These are phyloP conservation scores for Drosophila kurseongensis DNA, from an alignment of 1,140 invertebrate species.

Conservation along the genomic window DNA sequence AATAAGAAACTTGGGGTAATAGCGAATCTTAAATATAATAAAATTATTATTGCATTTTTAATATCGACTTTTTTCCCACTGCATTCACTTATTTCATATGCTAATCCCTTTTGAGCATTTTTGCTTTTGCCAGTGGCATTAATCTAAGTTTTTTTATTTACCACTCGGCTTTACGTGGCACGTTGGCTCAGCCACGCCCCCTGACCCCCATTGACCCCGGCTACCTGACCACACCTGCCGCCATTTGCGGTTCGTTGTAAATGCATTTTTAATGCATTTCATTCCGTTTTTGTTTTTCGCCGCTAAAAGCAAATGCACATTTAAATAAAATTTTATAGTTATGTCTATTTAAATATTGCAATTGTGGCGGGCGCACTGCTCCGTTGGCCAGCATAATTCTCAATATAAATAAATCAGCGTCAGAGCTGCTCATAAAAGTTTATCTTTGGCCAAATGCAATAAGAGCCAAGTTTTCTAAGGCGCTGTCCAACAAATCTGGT, in stretches of 20 bases:
- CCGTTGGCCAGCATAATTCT: slow-evolving; percentile 39
- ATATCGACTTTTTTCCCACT: not conserved
- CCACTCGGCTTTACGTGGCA: slow-evolving; percentile 8
- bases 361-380: too few species aligned
- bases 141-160: not conserved
- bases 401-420: slow-evolving; percentile 66
- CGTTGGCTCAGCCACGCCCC: slow-evolving; percentile 24
- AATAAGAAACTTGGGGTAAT: too few species aligned
- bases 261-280: slow-evolving; percentile 56
- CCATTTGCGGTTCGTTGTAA: slow-evolving; percentile 28
- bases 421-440: slow-evolving; percentile 41
- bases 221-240: slow-evolving; percentile 27
- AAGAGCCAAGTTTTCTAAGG: slow-evolving; percentile 50
- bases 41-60: too few species aligned
- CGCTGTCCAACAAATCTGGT: slow-evolving; percentile 23
- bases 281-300: slow-evolving; percentile 18
- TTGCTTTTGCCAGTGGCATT: slow-evolving; percentile 14
- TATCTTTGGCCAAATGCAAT: slow-evolving; percentile 41
- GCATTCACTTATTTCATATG: slow-evolving; percentile 28
- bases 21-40: too few species aligned
- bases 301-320: slow-evolving; percentile 60
- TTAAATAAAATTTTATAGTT: slow-evolving; percentile 56
- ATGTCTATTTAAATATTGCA: slow-evolving; percentile 48
- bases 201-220: slow-evolving; percentile 4
- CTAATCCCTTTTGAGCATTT: slow-evolving; percentile 21